phyloP scores from a whole-genome alignment of 2,797 vertebrate genomes.

The Myotis pilosus region DNA sequence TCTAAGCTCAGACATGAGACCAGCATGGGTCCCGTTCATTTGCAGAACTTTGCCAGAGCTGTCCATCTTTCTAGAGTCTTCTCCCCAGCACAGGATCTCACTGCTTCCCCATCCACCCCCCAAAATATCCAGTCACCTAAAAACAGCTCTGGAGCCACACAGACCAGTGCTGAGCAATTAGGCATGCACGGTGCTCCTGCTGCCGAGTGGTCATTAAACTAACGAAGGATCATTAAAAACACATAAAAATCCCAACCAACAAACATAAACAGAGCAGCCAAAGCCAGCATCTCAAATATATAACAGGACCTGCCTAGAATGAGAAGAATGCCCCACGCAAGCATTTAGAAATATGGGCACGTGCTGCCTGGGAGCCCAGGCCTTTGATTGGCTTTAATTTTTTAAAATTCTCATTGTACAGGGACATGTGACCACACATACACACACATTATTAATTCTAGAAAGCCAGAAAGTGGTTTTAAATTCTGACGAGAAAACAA shows the following conservation, averaged over 20 bases:
- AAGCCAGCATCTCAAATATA: neutral
- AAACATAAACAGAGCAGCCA: slow-evolving; percentile 35
- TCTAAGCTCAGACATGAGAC: neutral
- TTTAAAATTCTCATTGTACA: neutral
- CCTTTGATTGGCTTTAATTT: neutral
- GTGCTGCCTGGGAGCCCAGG: neutral
- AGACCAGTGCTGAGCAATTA: neutral
- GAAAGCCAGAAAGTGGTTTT: neutral
- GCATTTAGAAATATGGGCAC: accelerated
- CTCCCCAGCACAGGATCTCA: neutral
- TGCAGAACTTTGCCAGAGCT: neutral
- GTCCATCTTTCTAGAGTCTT: neutral
- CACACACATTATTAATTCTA: neutral
- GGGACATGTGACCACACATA: neutral
- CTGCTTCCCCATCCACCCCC: neutral
- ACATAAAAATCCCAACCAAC: slow-evolving; percentile 59
- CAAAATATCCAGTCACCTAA: neutral
- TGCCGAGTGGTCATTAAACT: slow-evolving; percentile 46
- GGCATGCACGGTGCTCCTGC: neutral
- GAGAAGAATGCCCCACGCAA: accelerated
- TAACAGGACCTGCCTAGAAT: neutral
- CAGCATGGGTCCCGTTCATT: neutral
- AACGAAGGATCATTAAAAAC: slow-evolving; percentile 68
- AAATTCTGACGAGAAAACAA: neutral
- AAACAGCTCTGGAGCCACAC: neutral